These are phyloP conservation scores for Ailurus styani DNA, from an alignment of 2,113 vertebrate genomes.

Conservation along the genomic window DNA sequence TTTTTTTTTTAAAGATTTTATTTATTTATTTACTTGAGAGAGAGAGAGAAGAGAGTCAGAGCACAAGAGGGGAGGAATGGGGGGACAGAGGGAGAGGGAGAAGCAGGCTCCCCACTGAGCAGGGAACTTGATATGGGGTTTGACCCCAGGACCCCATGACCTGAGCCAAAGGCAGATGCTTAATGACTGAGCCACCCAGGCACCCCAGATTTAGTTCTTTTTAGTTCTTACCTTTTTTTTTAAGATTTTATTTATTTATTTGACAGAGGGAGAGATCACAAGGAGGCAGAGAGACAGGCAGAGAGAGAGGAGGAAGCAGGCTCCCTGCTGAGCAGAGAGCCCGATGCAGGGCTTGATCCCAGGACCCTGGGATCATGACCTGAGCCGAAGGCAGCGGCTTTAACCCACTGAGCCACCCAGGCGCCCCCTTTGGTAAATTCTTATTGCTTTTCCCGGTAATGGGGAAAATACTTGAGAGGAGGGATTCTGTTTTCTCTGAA, in stretches of 20 bases:
- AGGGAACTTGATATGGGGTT: not conserved
- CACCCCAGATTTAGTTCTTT: not conserved
- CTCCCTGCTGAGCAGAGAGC: not conserved
- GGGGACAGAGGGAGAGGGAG: not conserved
- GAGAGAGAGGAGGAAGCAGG: not conserved
- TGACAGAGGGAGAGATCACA: too few species aligned
- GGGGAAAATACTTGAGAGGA: not conserved
- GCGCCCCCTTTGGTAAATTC: not conserved
- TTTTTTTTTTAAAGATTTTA: not conserved
- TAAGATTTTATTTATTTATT: too few species aligned
- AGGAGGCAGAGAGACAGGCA: too few species aligned
- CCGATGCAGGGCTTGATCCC: not conserved
- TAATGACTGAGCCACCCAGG: not conserved
- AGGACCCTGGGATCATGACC: not conserved
- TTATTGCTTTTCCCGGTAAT: conserved; percentile 1
- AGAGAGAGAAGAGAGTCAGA: not conserved
- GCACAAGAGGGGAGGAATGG: not conserved
- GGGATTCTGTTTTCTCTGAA: conserved; percentile 19
- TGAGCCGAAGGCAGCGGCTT: not conserved
- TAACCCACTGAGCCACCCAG: not conserved
- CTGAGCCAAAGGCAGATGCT: not conserved
- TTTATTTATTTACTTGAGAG: not conserved
- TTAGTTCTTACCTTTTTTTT: not conserved
- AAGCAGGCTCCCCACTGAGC: not conserved
- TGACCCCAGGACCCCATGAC: not conserved